Evolutionary conservation across 2,113 vertebrate genomes (phyloP).

Genomic region (Microtus richardsoni): DNA sequence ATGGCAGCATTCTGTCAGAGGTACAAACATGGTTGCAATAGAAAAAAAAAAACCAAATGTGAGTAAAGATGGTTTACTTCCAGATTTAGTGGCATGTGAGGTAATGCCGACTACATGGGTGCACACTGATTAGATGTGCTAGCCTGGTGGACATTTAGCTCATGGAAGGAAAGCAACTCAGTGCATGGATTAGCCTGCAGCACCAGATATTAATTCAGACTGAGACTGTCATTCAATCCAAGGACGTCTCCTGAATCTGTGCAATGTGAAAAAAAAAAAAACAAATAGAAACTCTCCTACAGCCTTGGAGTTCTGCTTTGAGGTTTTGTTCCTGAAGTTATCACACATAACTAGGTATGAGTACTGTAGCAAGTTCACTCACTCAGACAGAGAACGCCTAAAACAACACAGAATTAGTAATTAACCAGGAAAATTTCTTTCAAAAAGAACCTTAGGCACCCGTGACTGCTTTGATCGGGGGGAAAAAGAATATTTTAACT

Average conservation of each 20-base stretch:
- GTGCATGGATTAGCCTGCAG: neutral
- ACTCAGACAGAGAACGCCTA: neutral
- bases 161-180: slow-evolving; percentile 28
- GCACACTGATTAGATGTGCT: neutral
- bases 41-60: too few species aligned
- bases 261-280: neutral
- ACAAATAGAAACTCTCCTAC: neutral
- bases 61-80: slow-evolving; percentile 29
- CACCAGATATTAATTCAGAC: neutral
- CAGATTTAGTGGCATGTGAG: neutral
- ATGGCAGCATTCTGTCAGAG: neutral
- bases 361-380: neutral
- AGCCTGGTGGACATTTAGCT: neutral
- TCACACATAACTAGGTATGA: neutral
- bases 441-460: neutral
- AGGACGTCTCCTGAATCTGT: neutral
- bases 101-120: neutral
- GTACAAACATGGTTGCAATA: neutral
- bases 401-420: neutral
- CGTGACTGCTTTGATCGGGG: neutral
- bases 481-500: neutral
- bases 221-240: neutral
- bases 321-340: neutral
- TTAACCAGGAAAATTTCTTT: neutral
- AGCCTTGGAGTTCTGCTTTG: neutral